Conservation (phyloP, 1,140 invertebrate genomes). For the Branchinecta lindahli region DNA sequence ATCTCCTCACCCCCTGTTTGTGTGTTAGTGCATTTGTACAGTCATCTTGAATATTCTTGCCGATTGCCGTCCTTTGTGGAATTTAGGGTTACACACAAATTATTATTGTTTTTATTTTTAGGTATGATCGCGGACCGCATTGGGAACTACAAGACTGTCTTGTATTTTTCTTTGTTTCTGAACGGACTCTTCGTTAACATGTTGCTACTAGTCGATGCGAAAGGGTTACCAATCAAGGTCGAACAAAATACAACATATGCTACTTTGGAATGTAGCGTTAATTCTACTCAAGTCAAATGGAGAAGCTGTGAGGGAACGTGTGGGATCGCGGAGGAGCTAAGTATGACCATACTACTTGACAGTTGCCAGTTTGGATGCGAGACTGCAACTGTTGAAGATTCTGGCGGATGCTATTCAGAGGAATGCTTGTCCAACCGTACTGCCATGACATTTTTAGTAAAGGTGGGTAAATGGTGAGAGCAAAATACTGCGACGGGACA, state of each 20-base stretch:
- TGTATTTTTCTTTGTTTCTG: conserved; percentile 50
- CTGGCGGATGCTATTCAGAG: too few relatives aligned
- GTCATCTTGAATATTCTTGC: too few relatives aligned
- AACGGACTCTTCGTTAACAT: conserved; percentile 56
- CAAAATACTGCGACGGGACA: too few relatives aligned
- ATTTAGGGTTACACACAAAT: too few relatives aligned
- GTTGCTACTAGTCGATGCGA: conserved; percentile 32
- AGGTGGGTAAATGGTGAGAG: too few relatives aligned
- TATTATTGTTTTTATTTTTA: conserved; percentile 25
- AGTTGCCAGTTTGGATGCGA: neutral
- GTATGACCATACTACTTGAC: conserved; percentile 25
- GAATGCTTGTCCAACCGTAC: too few relatives aligned
- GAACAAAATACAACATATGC: neutral
- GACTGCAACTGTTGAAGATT: too few relatives aligned
- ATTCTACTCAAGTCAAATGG: neutral
- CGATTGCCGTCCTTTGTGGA: too few relatives aligned
- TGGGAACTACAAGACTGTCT: conserved; percentile 59
- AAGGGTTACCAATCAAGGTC: neutral
- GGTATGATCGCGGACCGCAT: conserved; percentile 63
- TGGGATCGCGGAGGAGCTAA: conserved; percentile 44
- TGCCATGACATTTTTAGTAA: too few relatives aligned
- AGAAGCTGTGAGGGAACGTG: conserved; percentile 36
- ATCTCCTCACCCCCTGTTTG: too few relatives aligned
- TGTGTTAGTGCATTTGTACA: too few relatives aligned
- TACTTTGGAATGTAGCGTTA: neutral